Conservation (phyloP, 2,888 invertebrate species). For the Agriopis leucophaearia region DNA sequence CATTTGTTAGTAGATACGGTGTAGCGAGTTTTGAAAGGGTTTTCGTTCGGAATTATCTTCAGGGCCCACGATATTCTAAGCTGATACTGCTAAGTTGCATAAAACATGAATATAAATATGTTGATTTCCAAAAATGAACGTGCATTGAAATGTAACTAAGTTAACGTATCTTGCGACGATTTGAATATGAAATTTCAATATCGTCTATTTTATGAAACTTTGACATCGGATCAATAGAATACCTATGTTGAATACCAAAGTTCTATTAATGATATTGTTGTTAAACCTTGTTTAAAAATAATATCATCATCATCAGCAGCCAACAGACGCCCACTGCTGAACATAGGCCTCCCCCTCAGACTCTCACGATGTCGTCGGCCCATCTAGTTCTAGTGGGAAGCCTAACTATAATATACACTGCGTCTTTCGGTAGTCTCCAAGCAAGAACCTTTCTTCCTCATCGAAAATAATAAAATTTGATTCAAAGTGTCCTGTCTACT, state of each 20-base stretch:
- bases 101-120: slow-evolving; percentile 36
- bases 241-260: slow-evolving; percentile 11
- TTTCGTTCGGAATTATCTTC: slow-evolving; percentile 48
- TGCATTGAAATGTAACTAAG: slow-evolving; percentile 15
- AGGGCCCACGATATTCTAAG: slow-evolving; percentile 35
- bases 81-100: slow-evolving; percentile 33
- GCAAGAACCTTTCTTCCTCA: too few relatives aligned
- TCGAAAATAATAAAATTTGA: too few relatives aligned
- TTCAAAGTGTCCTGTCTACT: too few relatives aligned
- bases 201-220: not conserved
- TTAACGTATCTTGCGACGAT: slow-evolving; percentile 19
- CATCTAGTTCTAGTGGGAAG: too few relatives aligned
- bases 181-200: slow-evolving; percentile 22
- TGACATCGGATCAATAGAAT: slow-evolving; percentile 8
- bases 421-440: too few relatives aligned
- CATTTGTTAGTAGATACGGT: slow-evolving; percentile 53
- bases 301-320: too few relatives aligned
- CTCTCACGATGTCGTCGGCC: too few relatives aligned
- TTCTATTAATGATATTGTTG: too few relatives aligned
- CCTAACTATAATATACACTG: too few relatives aligned
- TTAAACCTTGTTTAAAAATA: too few relatives aligned
- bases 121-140: slow-evolving; percentile 29
- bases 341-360: too few relatives aligned
- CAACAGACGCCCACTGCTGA: too few relatives aligned
- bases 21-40: slow-evolving; percentile 45